A percentile compares a stretch with the other conserved stretches of the same genome.
Conservation (phyloP, 2,888 invertebrate species). For the Nysson spinosus region DNA sequence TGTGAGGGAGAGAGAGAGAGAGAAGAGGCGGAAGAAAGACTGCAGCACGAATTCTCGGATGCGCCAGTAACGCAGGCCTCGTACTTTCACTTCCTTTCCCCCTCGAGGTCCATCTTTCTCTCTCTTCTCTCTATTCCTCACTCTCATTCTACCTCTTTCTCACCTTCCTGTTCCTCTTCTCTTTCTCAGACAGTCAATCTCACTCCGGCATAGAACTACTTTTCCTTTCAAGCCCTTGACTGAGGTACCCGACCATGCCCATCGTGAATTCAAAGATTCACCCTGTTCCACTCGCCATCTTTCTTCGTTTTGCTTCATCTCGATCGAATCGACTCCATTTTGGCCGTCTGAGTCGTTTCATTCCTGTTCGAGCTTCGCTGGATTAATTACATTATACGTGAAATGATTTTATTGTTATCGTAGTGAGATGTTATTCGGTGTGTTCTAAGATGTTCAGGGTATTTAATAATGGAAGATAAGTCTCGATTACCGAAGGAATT, state of each 20-base stretch:
- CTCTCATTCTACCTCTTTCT: constrained; percentile 38
- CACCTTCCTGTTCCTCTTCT: constrained; percentile 21
- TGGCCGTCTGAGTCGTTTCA: no score
- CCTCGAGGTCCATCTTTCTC: constrained; percentile 63
- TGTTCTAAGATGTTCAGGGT: no score
- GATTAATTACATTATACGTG: no score
- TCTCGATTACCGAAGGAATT: constrained; percentile 51
- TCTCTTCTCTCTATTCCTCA: constrained; percentile 47
- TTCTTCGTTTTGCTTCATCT: constrained; percentile 5
- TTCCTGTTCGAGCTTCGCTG: no score
- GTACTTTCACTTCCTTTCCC: constrained; percentile 77
- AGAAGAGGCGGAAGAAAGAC: constrained; percentile 34
- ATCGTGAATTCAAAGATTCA: constrained; percentile 62
- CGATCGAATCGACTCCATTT: not conserved
- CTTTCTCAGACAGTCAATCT: constrained; percentile 20
- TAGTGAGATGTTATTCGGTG: no score
- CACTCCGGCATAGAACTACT: constrained; percentile 65
- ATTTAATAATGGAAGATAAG: no score
- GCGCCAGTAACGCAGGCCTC: constrained; percentile 64
- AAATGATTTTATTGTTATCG: no score
- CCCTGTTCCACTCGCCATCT: not conserved
- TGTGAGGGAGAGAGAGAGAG: constrained; percentile 12
- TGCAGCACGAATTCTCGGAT: constrained; percentile 66
- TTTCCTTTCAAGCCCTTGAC: constrained; percentile 72
- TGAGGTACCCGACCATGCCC: constrained; percentile 64